phyloP scores from a whole-genome alignment of 2,113 vertebrate genomes.

The Fukomys damarensis region DNA sequence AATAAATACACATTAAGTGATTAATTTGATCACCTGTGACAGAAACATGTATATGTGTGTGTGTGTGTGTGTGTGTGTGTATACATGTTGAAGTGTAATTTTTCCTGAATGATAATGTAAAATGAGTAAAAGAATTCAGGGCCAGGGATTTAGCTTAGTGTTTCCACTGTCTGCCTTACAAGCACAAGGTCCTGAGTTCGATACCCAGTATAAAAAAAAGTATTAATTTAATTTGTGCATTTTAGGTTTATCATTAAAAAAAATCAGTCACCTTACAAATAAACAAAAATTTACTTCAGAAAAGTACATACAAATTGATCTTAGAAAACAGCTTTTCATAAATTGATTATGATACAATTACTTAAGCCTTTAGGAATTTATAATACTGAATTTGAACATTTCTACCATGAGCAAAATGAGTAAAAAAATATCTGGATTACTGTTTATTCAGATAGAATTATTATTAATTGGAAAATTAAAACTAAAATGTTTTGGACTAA shows the following conservation, averaged over 20 bases:
- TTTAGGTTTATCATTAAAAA: background rate
- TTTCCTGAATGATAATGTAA: background rate
- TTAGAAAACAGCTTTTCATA: conserved; percentile 22
- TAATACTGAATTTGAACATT: background rate
- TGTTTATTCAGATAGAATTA: background rate
- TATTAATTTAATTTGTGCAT: background rate
- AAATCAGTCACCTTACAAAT: background rate
- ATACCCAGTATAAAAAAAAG: no score
- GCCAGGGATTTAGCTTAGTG: no score
- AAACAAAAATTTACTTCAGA: background rate
- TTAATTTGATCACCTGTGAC: background rate
- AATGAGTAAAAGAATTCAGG: conserved; percentile 28
- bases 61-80: background rate
- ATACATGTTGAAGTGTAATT: background rate
- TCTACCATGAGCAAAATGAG: background rate
- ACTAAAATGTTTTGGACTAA: background rate
- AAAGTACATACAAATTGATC: background rate
- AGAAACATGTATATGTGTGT: background rate
- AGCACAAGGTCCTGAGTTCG: no score
- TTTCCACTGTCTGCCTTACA: no score
- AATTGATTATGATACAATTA: conserved; percentile 15
- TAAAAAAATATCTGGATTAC: background rate
- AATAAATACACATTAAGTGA: background rate
- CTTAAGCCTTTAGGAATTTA: conserved; percentile 12
- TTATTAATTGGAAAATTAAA: background rate